Evolutionary conservation across 2,888 invertebrate genomes (phyloP), one percentile per base, ranked within the genome.

Genomic region (Nymphalis c-album): DNA sequence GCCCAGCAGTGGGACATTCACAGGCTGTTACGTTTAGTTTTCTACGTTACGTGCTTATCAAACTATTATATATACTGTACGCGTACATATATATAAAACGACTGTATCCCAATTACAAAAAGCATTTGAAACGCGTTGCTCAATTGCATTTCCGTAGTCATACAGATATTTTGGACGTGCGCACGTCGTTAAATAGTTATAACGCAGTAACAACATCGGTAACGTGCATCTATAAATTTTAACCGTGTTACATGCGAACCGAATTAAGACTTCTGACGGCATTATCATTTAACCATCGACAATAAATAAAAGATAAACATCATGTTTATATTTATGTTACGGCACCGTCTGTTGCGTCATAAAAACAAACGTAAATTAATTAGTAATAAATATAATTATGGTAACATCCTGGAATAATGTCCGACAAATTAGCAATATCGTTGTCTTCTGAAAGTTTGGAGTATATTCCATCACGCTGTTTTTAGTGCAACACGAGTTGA

Each of bases 221-320:
- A 31, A 51, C 51, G n/a, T 62, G 31, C 40, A 62, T 53, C 63
- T 55, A 63, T 63, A 10, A 55, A 46, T 8, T 18, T 62, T 59
- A 63, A 63, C 63, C 63, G 63, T 57, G 57, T 63, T 57, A 61
- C 26, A 26, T 47, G 22, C 20, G 53, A 62, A 53, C 22, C 55
- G 55, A 35, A 55, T 55, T n/a, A 8, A 55, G 31, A 55, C 31
- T 53, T 55, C 22, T 51, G 22, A 51, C 20, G 31, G 55, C 3
- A 31, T 35, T 55, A 31, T n/a, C 40, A n/a, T 57, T 57, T n/a
- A 57, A 40, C 40, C 18, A 20, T 18, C 57, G 57, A 8, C 18
- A 35, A 57, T 40, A 13, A 40, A 40, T 40, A 40, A 40, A 13
- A 40, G 13, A 13, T 40, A 40, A 40, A 40, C 13, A 40, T 4